Conservation (phyloP, 2,888 invertebrate species). For the Folsomia manolachei region DNA sequence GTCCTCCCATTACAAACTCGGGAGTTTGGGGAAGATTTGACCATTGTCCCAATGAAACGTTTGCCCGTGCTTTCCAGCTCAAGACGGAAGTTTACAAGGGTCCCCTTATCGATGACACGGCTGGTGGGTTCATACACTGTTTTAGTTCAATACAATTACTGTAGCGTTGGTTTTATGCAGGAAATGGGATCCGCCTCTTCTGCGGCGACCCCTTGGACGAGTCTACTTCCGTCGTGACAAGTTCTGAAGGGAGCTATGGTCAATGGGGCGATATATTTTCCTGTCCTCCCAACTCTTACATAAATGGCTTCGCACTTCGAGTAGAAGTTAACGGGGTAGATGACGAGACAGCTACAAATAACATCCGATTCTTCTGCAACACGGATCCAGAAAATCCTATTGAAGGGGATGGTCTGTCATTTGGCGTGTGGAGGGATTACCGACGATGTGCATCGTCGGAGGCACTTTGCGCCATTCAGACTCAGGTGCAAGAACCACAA, state of each 20-base stretch:
- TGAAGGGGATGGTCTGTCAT: slow-evolving; percentile 19
- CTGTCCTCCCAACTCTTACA: slow-evolving; percentile 16
- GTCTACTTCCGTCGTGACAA: slow-evolving; percentile 3
- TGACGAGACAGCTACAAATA: slow-evolving; percentile 25
- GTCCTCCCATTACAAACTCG: slow-evolving; percentile 26
- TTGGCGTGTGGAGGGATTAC: slow-evolving; percentile 16
- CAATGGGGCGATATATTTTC: slow-evolving; percentile 25
- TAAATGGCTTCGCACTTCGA: slow-evolving; percentile 22
- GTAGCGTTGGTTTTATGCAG: background rate
- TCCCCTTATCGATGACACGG: slow-evolving; percentile 21
- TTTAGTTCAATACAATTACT: slow-evolving; percentile 3
- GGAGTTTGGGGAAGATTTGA: slow-evolving; percentile 24
- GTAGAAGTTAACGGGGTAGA: slow-evolving; percentile 9
- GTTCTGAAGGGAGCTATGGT: slow-evolving; percentile 13
- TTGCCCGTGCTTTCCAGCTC: slow-evolving; percentile 27
- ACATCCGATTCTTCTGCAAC: slow-evolving; percentile 23
- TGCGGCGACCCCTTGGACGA: slow-evolving; percentile 16
- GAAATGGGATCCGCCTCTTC: slow-evolving; percentile 21
- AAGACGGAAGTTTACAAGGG: slow-evolving; percentile 19
- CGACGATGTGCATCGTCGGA: background rate
- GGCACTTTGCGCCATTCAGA: slow-evolving; percentile 19
- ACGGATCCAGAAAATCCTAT: background rate
- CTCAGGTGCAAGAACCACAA: slow-evolving; percentile 14
- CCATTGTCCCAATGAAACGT: slow-evolving; percentile 14
- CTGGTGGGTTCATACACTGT: slow-evolving; percentile 14